Base-by-base conservation (phyloP, 2,797 vertebrate species). In the Sebastes trivittatus region DNA sequence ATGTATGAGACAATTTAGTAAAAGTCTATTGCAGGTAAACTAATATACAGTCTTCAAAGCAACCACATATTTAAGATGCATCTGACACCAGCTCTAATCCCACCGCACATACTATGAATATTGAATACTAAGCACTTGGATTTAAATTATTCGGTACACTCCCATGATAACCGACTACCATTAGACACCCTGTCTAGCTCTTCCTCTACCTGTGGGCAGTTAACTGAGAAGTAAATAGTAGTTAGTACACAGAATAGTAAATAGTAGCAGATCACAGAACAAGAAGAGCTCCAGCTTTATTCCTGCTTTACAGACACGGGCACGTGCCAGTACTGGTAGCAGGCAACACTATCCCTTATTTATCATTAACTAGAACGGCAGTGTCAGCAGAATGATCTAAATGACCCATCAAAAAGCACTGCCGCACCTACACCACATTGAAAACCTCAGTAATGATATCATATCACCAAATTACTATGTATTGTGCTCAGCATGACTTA, bases 391-490 rank as follows among this genome's bases (percentile, higher is more conserved):
- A 70, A 73, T 25, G 32, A 75, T 69, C 42, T 22, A 81, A 58
- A 60, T 32, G 27, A 22, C 61, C 52, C 64, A 59, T 69, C 23
- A 71, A 69, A 77, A 72, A 67, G 22, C 11, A 2, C 20, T 10
- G 71, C 32, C 29, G 74, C 60, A 90, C 65, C 84, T 77, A 38
- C 70, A 67, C 58, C 30, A 36, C 70, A 34, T 6, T 66, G n/a
- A 60, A 85, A 79, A 68, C 77, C 73, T 36, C 70, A 81, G 80
- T 70, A 86, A 88, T 85, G 73, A 89, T 79, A 88, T 89, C 79
- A 88, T 49, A 85, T 83, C 67, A 75, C 70, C 56, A 86, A 89
- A 92, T 87, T 36, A 78, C 87, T 82, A 73, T 80, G 73, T 65
- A 61, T 88, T 82, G 76, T 78, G 54, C 72, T 78, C 20, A 56